Evolutionary conservation across 2,797 vertebrate genomes (phyloP), one percentile per base, ranked within the genome.

Genomic region (Halcyon leucocephala): DNA sequence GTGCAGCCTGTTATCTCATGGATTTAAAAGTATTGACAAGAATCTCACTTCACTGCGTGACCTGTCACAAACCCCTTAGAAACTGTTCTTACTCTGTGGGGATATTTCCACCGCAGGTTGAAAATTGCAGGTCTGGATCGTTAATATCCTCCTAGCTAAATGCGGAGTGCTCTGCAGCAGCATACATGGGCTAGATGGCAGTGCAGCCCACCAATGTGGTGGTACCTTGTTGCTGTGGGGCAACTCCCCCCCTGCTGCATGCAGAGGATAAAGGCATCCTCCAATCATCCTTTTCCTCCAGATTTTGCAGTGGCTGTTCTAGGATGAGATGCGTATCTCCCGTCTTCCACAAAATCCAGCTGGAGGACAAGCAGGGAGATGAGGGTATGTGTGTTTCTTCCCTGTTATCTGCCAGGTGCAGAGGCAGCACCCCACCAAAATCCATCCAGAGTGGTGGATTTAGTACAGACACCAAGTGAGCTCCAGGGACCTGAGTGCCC

Each of bases 121-220:
- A 61, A 89, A 90, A 71, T 5, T 49, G 61, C 39, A 46, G 20
- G n/a, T 82, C 67, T 69, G 39, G 42, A 39, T 93, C 25, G 19
- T 57, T 57, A 52, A 28, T 64, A 21, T 44, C 39, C 58, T 91
- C 24, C 33, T 3, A 58, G 29, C 9, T 41, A 49, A 62, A 62
- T 28, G 25, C 5, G 6, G 31, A 61, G 28, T 1, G 3, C 29
- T 49, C 67, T 0, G 1, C 14, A 1, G 60, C 28, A 7, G 54
- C 24, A 0, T 24, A 22, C 4, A 2, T 0, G 6, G 86, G 60
- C 82, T 86, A 72, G 86, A 31, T 77, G 94, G 93, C 60, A 73
- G 67, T 49, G 26, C 67, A 92, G 86, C 86, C 66, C 4, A 0
- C 22, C 1, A 1, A 19, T 46, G 60, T 4, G 22, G 26, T 64